Evolutionary conservation across 2,888 invertebrate genomes (phyloP).

Genomic region (Belgica antarctica): DNA sequence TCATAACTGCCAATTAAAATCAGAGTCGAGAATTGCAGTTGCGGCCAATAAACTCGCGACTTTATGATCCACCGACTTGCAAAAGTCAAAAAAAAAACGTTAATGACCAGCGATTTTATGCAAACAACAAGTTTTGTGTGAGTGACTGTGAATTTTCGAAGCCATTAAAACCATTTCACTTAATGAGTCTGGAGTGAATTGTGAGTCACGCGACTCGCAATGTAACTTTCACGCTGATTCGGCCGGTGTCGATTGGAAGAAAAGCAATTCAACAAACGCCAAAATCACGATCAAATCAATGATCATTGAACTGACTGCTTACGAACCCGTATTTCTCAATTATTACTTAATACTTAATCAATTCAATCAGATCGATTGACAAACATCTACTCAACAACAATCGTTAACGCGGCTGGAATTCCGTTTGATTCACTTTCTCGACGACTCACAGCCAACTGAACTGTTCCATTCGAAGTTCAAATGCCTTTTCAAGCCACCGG

Average conservation of each 20-base stretch:
- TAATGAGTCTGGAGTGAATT: not conserved
- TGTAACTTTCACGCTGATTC: not conserved
- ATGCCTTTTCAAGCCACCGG: not conserved
- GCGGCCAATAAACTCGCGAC: conserved; percentile 2
- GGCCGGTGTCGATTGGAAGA: not conserved
- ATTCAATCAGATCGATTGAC: conserved; percentile 7
- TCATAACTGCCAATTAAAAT: not conserved
- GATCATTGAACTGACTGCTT: too few relatives aligned
- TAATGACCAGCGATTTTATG: not conserved
- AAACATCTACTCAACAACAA: not conserved
- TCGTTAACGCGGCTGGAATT: not conserved
- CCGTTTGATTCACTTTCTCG: not conserved
- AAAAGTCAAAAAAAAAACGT: not conserved
- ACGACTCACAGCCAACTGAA: too few relatives aligned
- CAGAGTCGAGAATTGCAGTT: not conserved
- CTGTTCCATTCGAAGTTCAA: conserved; percentile 17
- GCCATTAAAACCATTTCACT: not conserved
- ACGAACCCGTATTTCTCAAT: too few relatives aligned
- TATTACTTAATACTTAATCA: conserved; percentile 8
- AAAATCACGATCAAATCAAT: not conserved
- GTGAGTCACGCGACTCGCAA: not conserved
- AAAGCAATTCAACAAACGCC: not conserved
- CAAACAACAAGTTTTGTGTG: too few relatives aligned
- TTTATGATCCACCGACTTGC: not conserved
- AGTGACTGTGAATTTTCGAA: too few relatives aligned